These are phyloP conservation scores for Fistularia commersonii DNA, from an alignment of 2,797 vertebrate species.

Conservation along the genomic window DNA sequence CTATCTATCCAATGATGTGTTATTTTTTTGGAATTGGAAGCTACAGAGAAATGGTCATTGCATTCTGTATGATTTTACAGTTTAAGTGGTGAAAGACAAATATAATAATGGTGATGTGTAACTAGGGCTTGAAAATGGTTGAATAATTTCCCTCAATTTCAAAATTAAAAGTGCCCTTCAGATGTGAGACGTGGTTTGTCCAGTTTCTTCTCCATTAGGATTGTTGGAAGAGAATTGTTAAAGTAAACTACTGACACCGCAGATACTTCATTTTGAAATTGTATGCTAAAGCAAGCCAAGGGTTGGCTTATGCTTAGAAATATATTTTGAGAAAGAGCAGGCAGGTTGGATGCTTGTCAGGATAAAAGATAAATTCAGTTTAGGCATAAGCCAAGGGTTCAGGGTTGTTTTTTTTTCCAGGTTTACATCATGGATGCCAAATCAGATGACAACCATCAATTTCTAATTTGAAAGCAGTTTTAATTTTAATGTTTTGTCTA, in stretches of 20 bases:
- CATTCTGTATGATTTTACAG: conserved; percentile 68
- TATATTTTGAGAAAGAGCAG: conserved; percentile 69
- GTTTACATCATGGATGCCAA: conserved; percentile 68
- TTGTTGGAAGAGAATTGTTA: conserved; percentile 61
- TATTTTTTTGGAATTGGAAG: conserved; percentile 72
- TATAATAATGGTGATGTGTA: conserved; percentile 66
- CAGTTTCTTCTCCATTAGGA: conserved; percentile 70
- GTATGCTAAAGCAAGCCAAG: conserved; percentile 56
- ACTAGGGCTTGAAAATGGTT: conserved; percentile 66
- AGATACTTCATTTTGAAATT: conserved; percentile 71
- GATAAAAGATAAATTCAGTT: conserved; percentile 78
- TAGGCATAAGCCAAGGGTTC: conserved; percentile 67
- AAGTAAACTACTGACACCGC: conserved; percentile 75
- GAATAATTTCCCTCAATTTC: conserved; percentile 67
- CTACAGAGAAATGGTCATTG: conserved; percentile 64
- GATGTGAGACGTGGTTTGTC: conserved; percentile 65
- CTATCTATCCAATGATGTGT: conserved; percentile 76
- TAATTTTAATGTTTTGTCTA: too few relatives aligned
- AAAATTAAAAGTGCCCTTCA: conserved; percentile 36
- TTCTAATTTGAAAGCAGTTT: conserved; percentile 48
- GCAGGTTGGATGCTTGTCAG: conserved; percentile 70
- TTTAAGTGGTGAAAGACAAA: conserved; percentile 74
- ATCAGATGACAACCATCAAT: conserved; percentile 76
- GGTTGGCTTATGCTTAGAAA: conserved; percentile 73
- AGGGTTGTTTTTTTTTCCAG: conserved; percentile 75